A percentile compares a stretch with the other conserved stretches of the same genome.
Evolutionary conservation across 2,113 vertebrate species (phyloP).

Genomic region (Hiodon alosoides): DNA sequence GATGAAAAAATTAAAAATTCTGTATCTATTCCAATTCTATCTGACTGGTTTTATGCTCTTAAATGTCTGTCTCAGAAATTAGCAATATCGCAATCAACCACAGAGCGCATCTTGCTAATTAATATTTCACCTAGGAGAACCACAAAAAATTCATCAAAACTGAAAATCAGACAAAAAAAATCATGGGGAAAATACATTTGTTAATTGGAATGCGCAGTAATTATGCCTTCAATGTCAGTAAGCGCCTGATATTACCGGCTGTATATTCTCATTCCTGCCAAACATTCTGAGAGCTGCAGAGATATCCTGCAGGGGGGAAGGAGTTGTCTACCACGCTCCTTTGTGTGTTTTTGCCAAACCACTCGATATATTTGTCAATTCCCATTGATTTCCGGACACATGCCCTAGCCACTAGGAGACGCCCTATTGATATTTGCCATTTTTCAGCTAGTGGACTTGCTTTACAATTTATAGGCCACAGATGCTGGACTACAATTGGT

Average conservation of each 20-base stretch:
- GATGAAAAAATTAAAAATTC: background rate
- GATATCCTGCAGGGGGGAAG: background rate
- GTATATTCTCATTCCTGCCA: constrained; percentile 9
- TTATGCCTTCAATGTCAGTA: constrained; percentile 47
- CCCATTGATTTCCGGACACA: background rate
- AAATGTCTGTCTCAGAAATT: constrained; percentile 1
- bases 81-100: constrained; percentile 9
- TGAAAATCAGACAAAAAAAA: constrained; percentile 23
- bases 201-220: constrained; percentile 41
- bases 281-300: background rate
- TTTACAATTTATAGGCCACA: background rate
- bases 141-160: constrained; percentile 32
- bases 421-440: background rate
- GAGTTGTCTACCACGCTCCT: constrained; percentile 8
- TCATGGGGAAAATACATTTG: constrained; percentile 36
- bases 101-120: constrained; percentile 24
- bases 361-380: background rate
- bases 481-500: background rate
- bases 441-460: background rate
- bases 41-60: background rate
- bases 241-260: constrained; percentile 39
- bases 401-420: constrained; percentile 11
- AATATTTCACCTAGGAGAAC: constrained; percentile 27
- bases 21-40: background rate
- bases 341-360: background rate